Evolutionary conservation across 2,797 vertebrate genomes (phyloP), one percentile per base, ranked within the genome.

Genomic region (Phalanger gymnotis): DNA sequence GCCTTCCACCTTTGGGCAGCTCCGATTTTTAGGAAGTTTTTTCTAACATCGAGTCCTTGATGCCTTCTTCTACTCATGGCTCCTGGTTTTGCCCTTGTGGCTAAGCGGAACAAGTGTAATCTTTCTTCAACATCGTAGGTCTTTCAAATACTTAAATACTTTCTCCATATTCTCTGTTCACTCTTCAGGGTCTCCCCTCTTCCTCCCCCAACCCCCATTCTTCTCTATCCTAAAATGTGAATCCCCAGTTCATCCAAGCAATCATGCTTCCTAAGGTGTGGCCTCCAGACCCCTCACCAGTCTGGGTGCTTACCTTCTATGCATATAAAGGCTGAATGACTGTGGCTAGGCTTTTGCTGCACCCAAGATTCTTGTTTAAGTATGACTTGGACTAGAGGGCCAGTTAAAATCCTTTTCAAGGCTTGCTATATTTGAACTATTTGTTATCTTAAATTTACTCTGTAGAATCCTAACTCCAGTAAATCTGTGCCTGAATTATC

Each of bases 371-470:
- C n/a, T 25, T 81, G 40, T 47, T 47, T 81, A 81, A 22, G 9
- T 47, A 28, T 87, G 40, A 51, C 0, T 51, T 87, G 40, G 73
- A 27, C 40, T 51, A 87, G 40, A 51, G 9, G 25, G 2, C 6
- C 40, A 22, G 4, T 28, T 47, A 51, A 51, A 51, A 47, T 51
- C 40, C 2, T 73, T 73, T 73, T 31, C 16, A 19, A 22, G 61
- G n/a, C 16, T 73, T n/a, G 16, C n/a, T 73, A n/a, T 73, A 73
- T 73, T 66, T 54, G 92, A 0, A 53, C 0, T 91, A 58, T 53
- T 73, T 22, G 92, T 95, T 66, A 90, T 90, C 31, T 81, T 96
- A n/a, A 94, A 93, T 94, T 94, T 96, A 40, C 93, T 47, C 92
- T 95, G 96, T 30, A 22, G 92, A 4, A 92, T 31, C 94, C 13